Evolutionary conservation across 2,113 vertebrate genomes (phyloP), one percentile per base, ranked within the genome.

Genomic region (Amblyornis subalaris): DNA sequence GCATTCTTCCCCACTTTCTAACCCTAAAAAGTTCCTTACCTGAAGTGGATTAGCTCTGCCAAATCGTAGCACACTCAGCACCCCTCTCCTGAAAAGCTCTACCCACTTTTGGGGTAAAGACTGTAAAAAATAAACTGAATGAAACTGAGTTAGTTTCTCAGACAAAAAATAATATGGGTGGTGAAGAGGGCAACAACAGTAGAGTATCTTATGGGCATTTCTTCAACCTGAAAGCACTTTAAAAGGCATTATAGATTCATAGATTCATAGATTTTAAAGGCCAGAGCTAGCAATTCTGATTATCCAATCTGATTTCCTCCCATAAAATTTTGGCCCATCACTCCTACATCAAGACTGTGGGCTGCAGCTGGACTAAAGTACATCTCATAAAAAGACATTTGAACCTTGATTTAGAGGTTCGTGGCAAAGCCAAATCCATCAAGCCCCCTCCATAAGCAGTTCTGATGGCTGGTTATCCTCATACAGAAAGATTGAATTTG

Each of bases 231-330:
- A 80, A 91, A 94, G 82, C 51, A 85, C 71, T 93, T 88, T 80
- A 29, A 85, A 87, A 95, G n/a, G 42, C 55, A 85, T 96, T 94
- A 94, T 21, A 92, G 69, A 96, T 88, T 94, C 92, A 96, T 88
- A 40, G 64, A 94, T 90, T 74, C 85, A 88, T 88, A 88, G 78
- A 88, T 83, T 94, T 88, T 88, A 89, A 93, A 87, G 88, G 58
- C 85, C 85, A 94, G 71, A 85, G 78, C 95, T 71, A 91, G 72
- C 71, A 93, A 89, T 95, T 95, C 47, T 79, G 81, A 94, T 94
- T 89, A 93, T 85, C 58, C 71, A 61, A 78, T 75, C 89, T 88
- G 90, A 94, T 88, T 79, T 85, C 64, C 60, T 73, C 38, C 47
- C 26, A 55, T 75, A 85, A 95, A 88, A 95, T 54, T 65, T 60